Base-by-base conservation (phyloP, 1,140 invertebrate genomes). In the Drosophila busckii region DNA sequence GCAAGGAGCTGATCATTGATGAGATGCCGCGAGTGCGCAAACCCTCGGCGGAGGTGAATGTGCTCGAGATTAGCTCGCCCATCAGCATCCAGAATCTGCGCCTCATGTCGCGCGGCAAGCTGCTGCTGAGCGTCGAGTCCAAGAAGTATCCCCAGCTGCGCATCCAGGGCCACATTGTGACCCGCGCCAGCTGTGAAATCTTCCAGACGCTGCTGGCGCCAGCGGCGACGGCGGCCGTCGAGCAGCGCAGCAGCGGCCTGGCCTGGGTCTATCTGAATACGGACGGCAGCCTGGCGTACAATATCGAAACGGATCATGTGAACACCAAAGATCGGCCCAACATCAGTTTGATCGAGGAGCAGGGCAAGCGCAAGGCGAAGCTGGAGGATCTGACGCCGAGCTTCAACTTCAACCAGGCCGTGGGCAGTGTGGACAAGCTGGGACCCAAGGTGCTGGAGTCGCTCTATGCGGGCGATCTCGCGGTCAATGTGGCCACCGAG, bases 261-360 rank as follows among this genome's bases (percentile, higher is more conserved):
- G 93, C 93, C 1, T 94, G 94, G 92, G 88, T 94, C 9, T 95
- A 94, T 60, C 88, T 95, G 4, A 93, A 94, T 56, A 92, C 91
- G 29, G 91, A 92, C 40, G 94, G 94, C 0, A 91, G 91, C 0
- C 86, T 95, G 31, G 90, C 90, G 60, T 94, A 95, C 87, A 93
- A 93, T 34, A 91, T 88, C 8, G 80, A 90, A 86, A 88, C 90
- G 22, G 89, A 91, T 65, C 88, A 91, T 44, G 84, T 90, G 41
- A 89, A 88, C 41, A 88, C 88, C 40, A 70, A 89, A 0, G 90
- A 92, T 45, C 88, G 87, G n/a, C 90, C 92, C 0, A 88, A 91
- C 61, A 92, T 93, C n/a, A 92, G 91, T 1, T 66, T 94, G 2
- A 90, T 93, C 1, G 93, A 94, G 56, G 91, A 93, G 49, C 90